Conservation (phyloP, 1,140 invertebrate species). For the Colletes gigas region DNA sequence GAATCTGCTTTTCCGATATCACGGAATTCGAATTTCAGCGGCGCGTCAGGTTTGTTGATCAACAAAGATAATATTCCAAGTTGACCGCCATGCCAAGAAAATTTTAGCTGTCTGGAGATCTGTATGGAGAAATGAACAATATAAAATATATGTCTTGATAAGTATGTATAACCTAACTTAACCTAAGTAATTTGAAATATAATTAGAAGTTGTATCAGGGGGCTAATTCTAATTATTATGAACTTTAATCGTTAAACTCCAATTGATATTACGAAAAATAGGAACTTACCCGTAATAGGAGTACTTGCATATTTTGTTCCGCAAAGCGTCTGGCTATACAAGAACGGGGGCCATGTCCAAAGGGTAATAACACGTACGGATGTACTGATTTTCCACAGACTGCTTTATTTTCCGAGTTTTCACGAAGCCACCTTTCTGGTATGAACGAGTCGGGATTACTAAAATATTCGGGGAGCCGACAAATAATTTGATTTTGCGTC, state of each 20-base stretch:
- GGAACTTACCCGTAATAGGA: constrained; percentile 87
- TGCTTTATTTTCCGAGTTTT: constrained; percentile 70
- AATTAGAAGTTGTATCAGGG: too few relatives aligned
- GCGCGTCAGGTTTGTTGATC: constrained; percentile 90
- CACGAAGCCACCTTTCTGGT: constrained; percentile 89
- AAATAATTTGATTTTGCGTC: constrained; percentile 92
- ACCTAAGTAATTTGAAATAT: too few relatives aligned
- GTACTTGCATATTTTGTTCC: constrained; percentile 92
- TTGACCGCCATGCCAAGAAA: constrained; percentile 85
- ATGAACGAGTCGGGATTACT: constrained; percentile 85
- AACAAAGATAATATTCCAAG: constrained; percentile 86
- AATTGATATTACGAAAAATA: neutral
- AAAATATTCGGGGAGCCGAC: constrained; percentile 87
- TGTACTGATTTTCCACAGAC: constrained; percentile 82
- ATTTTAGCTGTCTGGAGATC: constrained; percentile 85
- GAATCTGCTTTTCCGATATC: constrained; percentile 17
- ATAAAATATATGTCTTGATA: neutral
- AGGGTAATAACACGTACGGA: constrained; percentile 92
- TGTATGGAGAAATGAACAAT: constrained; percentile 76
- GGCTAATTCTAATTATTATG: too few relatives aligned
- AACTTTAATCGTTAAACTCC: neutral
- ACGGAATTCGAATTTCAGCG: constrained; percentile 84
- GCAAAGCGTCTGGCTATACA: constrained; percentile 94
- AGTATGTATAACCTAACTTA: too few relatives aligned
- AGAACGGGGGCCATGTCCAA: constrained; percentile 92